phyloP scores from a whole-genome alignment of 2,888 invertebrate genomes.

The Cecidostiba fungosa region DNA sequence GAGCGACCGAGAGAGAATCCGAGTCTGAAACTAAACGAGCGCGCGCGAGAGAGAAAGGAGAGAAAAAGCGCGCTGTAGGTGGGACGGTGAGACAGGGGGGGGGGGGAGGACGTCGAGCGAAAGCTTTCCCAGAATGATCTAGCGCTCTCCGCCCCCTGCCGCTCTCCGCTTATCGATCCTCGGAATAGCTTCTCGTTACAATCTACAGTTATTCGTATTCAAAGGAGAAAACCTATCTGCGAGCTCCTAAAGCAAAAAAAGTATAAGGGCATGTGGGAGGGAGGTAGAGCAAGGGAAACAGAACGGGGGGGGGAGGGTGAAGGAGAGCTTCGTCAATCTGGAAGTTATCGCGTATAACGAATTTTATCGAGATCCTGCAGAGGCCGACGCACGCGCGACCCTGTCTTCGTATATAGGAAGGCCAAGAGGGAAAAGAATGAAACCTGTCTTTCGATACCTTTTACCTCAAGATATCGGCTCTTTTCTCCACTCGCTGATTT shows the following conservation, averaged over 20 bases:
- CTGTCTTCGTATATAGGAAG: background rate
- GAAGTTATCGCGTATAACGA: slow-evolving; percentile 59
- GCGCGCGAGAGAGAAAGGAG: background rate
- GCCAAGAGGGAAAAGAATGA: slow-evolving; percentile 40
- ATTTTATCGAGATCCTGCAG: slow-evolving; percentile 57
- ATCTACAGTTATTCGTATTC: slow-evolving; percentile 63
- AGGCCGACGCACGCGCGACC: background rate
- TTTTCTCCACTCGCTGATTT: background rate
- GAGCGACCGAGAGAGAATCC: slow-evolving; percentile 11
- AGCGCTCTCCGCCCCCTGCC: background rate
- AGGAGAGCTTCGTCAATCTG: slow-evolving; percentile 63
- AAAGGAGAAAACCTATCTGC: slow-evolving; percentile 53
- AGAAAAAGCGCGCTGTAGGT: background rate
- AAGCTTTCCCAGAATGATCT: slow-evolving; percentile 21
- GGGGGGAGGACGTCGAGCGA: slow-evolving; percentile 18
- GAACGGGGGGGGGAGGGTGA: slow-evolving; percentile 35
- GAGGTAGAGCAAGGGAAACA: background rate
- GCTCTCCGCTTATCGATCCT: slow-evolving; percentile 50
- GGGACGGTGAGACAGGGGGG: background rate
- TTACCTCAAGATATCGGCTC: slow-evolving; percentile 32
- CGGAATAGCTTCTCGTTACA: slow-evolving; percentile 56
- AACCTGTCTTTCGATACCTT: slow-evolving; percentile 48
- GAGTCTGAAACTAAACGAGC: slow-evolving; percentile 8
- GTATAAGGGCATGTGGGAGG: background rate
- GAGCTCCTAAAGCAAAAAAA: slow-evolving; percentile 57